Base-by-base conservation (phyloP, 35 echinoderm and acorn worm genomes). In the Stichopus chloronotus region DNA sequence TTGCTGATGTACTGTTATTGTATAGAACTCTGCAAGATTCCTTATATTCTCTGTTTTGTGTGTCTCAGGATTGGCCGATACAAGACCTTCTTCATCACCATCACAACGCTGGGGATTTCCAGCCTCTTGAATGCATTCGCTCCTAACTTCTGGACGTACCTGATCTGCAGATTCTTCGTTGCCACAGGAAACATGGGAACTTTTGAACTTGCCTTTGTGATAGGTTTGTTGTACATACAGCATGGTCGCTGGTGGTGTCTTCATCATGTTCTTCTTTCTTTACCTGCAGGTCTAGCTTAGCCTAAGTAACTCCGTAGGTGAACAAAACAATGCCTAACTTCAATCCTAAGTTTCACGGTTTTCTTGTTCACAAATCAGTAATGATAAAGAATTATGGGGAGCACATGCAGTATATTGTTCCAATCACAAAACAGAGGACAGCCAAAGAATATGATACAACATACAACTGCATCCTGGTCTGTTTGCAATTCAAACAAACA, bases 201-300 rank as follows among this genome's bases (percentile, higher is more conserved):
- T 61, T 89, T 89, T 60, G 87, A 89, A 63, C 60, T 89, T 59
- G 87, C 87, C 59, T 89, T 89, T 54, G 87, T 89, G 22, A 71
- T 89, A 89, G 87, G 87, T 89, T 71, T 89, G 87, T 89, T 85
- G 82, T 19, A 58, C 17, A 53, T 55, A 53, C 3, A 85, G 55
- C 30, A 23, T 85, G 17, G 20, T 25, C 30, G 30, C 59, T 10
- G 8, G 59, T 61, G 59, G 59, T 61, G 59, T 61, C 30, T 61
- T 61, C 59, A 61, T 14, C 59, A 61, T 61, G 59, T 61, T 43
- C 30, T 43, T 43, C 30, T 43, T 43, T 43, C 30, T 43, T 43
- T 43, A 43, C 30, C 30, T 43, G 30, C 30, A 43, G 30, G 30
- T 43, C 30, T 43, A 43, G 30, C 30, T 43, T 43, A 43, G 30